phyloP scores from a whole-genome alignment of 2,797 vertebrate genomes.

The Aselliscus stoliczkanus region DNA sequence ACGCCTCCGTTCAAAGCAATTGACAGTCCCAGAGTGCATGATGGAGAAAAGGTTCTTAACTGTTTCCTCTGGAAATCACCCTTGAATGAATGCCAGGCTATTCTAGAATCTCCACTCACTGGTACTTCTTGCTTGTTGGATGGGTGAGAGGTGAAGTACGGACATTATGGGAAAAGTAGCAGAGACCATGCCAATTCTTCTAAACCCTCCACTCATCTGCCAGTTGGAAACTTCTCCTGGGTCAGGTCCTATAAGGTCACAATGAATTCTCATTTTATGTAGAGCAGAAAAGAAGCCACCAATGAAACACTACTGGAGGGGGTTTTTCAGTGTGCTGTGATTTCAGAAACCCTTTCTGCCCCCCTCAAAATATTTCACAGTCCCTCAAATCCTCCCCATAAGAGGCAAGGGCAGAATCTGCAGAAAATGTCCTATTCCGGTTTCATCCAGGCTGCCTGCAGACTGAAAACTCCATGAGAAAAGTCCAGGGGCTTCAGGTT shows the following conservation, averaged over 20 bases:
- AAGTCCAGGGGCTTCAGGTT: background rate
- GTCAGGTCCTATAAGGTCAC: background rate
- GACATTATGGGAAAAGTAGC: background rate
- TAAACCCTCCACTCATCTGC: rapidly evolving
- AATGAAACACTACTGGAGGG: background rate
- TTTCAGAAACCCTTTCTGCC: background rate
- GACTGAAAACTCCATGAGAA: background rate
- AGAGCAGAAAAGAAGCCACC: background rate
- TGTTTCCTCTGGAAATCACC: constrained; percentile 67
- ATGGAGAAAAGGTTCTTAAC: background rate
- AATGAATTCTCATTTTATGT: background rate
- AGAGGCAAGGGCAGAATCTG: background rate
- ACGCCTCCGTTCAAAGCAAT: background rate
- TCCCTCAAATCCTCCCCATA: background rate
- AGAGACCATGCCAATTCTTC: background rate
- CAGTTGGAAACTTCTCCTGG: background rate
- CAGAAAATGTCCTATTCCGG: background rate
- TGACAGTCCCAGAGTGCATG: background rate
- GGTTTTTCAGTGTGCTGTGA: background rate
- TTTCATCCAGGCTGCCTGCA: background rate
- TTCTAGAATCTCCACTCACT: background rate
- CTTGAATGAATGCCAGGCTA: background rate
- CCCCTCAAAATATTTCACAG: background rate
- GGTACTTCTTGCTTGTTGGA: background rate
- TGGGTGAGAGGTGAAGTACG: background rate